Percentiles rank a stretch among this genome's conserved stretches.
These are phyloP conservation scores for Dryomyza anilis DNA, from an alignment of 2,888 invertebrate genomes.

Conservation along the genomic window DNA sequence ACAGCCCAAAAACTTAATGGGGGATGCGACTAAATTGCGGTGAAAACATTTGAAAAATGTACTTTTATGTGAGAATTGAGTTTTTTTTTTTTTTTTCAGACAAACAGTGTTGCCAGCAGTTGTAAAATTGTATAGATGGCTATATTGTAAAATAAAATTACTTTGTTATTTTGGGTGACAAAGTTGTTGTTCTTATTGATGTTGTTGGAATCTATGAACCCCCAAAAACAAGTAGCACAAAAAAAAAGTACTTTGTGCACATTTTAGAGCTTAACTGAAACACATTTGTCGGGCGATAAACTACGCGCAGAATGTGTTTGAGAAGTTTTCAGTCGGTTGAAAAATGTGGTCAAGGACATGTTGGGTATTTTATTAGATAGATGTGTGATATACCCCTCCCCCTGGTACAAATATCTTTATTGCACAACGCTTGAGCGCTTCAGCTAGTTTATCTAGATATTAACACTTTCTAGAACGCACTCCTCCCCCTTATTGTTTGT, in stretches of 20 bases:
- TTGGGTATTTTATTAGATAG: background rate
- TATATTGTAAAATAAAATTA: conserved; percentile 43
- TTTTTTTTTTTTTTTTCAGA: background rate
- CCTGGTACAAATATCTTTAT: background rate
- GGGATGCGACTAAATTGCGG: conserved; percentile 25
- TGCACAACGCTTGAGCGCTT: background rate
- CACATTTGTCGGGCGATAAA: conserved; percentile 12
- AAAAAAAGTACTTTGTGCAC: conserved; percentile 47
- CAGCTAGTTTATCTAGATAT: background rate
- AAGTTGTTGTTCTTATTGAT: conserved; percentile 40
- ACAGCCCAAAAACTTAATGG: conserved; percentile 2
- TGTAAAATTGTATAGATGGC: background rate
- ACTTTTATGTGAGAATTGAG: conserved; percentile 25
- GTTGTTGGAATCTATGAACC: background rate
- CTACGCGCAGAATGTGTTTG: background rate
- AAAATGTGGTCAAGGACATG: conserved; percentile 30
- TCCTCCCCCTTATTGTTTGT: background rate
- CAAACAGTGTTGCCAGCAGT: background rate
- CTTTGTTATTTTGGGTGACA: conserved; percentile 53
- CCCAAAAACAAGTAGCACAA: too few relatives aligned
- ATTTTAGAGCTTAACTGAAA: conserved; percentile 46
- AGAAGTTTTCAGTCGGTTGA: background rate
- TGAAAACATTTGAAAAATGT: conserved; percentile 55
- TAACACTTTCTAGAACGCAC: background rate
- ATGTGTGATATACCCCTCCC: too few relatives aligned